Percentiles rank a stretch among this genome's conserved stretches.
phyloP scores from a whole-genome alignment of 2,113 vertebrate species.

The Ascaphus truei region DNA sequence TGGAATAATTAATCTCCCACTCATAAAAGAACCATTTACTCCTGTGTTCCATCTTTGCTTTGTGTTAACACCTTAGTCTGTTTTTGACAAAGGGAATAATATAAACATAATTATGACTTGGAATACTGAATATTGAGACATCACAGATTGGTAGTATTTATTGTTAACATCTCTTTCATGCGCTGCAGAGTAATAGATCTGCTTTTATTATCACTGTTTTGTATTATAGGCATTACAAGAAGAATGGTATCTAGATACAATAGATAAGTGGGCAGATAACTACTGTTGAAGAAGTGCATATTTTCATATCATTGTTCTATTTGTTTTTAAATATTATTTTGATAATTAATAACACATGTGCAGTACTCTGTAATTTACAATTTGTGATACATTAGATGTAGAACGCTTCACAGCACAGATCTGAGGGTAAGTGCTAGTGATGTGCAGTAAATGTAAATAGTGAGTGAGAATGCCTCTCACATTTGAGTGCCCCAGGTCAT shows the following conservation, averaged over 20 bases:
- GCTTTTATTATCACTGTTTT: slow-evolving; percentile 49
- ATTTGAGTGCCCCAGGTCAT: too few relatives aligned
- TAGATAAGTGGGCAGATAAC: too few relatives aligned
- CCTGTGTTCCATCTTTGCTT: slow-evolving; percentile 43
- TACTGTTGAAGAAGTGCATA: too few relatives aligned
- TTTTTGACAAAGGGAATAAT: slow-evolving; percentile 40
- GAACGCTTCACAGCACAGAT: too few relatives aligned
- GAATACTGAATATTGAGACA: slow-evolving; percentile 53
- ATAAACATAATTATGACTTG: slow-evolving; percentile 41
- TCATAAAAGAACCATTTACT: slow-evolving; percentile 40
- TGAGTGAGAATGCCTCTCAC: too few relatives aligned
- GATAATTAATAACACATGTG: too few relatives aligned
- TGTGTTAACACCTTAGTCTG: slow-evolving; percentile 39
- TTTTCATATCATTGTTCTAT: too few relatives aligned
- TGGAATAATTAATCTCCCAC: slow-evolving; percentile 46
- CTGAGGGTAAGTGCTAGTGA: too few relatives aligned
- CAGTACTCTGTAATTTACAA: too few relatives aligned
- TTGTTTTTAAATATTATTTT: too few relatives aligned
- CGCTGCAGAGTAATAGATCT: slow-evolving; percentile 42
- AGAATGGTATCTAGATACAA: slow-evolving; percentile 26
- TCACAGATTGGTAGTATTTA: slow-evolving; percentile 42
- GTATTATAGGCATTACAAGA: slow-evolving; percentile 40
- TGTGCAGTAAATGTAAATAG: too few relatives aligned
- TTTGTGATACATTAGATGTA: too few relatives aligned
- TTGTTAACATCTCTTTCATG: slow-evolving; percentile 40